Evolutionary conservation across 2,113 vertebrate species (phyloP).

Genomic region (Globicephala melas): DNA sequence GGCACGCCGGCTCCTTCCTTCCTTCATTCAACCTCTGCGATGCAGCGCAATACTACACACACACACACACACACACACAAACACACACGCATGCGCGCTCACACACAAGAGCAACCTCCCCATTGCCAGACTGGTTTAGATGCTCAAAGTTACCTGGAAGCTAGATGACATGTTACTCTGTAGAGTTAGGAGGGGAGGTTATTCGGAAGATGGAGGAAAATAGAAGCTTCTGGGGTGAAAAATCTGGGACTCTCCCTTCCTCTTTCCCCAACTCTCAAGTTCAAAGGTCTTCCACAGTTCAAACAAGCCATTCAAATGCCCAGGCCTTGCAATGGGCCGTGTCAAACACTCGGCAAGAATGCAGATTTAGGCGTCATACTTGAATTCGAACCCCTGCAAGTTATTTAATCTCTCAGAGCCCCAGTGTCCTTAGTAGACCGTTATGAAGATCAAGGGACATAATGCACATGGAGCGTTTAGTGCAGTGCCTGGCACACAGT

Average conservation of each 20-base stretch:
- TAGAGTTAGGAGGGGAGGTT: neutral
- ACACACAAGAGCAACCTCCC: neutral
- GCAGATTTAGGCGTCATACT: neutral
- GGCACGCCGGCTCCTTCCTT: neutral
- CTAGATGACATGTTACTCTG: neutral
- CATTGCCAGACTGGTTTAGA: neutral
- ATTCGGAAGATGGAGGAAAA: neutral
- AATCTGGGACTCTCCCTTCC: neutral
- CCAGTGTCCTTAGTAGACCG: neutral
- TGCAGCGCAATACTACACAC: neutral
- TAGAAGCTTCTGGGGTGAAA: neutral
- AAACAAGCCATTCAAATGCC: slow-evolving; percentile 7
- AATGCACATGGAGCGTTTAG: neutral
- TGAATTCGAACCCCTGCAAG: neutral
- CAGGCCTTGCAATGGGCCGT: neutral
- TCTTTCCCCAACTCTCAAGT: neutral
- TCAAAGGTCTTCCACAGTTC: neutral
- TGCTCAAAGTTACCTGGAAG: neutral
- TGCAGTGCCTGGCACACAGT: neutral
- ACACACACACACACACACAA: neutral
- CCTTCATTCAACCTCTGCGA: neutral
- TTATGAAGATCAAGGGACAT: neutral
- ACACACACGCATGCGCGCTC: neutral
- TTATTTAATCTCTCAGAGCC: neutral
- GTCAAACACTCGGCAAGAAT: neutral